Conservation (phyloP, 1,140 invertebrate species). For the Drosophila prosaltans region DNA sequence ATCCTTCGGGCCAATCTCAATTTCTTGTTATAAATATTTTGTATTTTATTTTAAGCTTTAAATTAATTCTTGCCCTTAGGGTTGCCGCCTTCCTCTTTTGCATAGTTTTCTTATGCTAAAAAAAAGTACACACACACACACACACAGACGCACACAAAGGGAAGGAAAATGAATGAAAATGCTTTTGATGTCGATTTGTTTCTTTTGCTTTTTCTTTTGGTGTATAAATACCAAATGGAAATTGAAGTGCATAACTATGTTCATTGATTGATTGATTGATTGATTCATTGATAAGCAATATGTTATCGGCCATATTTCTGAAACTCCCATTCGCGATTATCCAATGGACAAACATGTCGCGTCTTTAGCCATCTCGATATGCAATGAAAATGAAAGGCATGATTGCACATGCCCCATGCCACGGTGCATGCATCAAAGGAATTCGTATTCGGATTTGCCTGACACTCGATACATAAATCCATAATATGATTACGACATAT, state of each 20-base stretch:
- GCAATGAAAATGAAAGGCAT: slow-evolving; percentile 45
- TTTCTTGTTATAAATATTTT: slow-evolving; percentile 38
- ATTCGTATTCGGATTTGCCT: slow-evolving; percentile 25
- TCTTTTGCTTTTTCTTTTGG: too few species aligned
- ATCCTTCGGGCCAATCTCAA: slow-evolving; percentile 32
- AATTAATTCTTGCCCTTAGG: slow-evolving; percentile 58
- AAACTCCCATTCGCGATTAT: slow-evolving; percentile 40
- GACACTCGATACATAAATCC: slow-evolving; percentile 40
- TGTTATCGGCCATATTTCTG: slow-evolving; percentile 30
- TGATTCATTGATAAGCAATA: not conserved
- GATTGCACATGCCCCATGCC: slow-evolving; percentile 38
- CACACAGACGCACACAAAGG: not conserved
- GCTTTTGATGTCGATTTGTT: not conserved
- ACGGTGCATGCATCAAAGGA: slow-evolving; percentile 37
- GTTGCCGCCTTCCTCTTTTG: slow-evolving; percentile 15
- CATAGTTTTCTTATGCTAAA: slow-evolving; percentile 20
- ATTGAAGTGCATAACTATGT: slow-evolving; percentile 1
- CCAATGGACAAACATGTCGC: slow-evolving; percentile 39
- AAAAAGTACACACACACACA: not conserved
- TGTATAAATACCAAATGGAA: not conserved
- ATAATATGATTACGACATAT: slow-evolving; percentile 39
- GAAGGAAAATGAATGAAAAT: not conserved
- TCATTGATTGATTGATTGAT: not conserved
- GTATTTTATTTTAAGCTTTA: slow-evolving; percentile 42
- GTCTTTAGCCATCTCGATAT: slow-evolving; percentile 40